Evolutionary conservation across 2,113 vertebrate genomes (phyloP), one percentile per base, ranked within the genome.

Genomic region (Dolichallabes microphthalmus): DNA sequence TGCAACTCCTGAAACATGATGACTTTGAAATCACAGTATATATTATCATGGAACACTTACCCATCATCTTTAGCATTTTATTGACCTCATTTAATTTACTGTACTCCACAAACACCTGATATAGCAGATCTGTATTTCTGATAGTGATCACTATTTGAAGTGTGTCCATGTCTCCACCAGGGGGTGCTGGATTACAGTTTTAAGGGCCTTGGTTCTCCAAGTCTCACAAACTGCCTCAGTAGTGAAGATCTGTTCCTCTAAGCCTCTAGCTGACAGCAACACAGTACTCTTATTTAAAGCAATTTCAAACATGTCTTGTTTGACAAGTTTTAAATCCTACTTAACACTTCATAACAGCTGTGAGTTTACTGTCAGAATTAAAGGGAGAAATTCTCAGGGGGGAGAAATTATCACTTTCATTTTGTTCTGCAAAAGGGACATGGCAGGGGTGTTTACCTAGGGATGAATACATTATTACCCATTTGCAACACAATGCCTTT

Each of bases 291-390:
- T 95, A 94, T 95, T 95, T 95, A 94, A 95, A 95, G 95, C 94
- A 95, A 95, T 95, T 95, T 95, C 94, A 95, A 95, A 95, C 95
- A 95, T 94, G 94, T 95, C 95, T 94, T 95, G 95, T 95, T 93
- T 95, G 95, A 95, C 95, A 95, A 95, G 94, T 95, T 95, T 94
- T 95, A 95, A 95, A 95, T 95, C 94, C 94, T 94, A 93, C 94
- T 95, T 95, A 95, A 95, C 94, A 93, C 94, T 94, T 93, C 93
- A 89, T 95, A 95, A 95, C 94, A 95, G 94, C 94, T 90, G 93
- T 85, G 89, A 94, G 94, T 95, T 95, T 95, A 94, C 94, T 95
- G 95, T 95, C 94, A 94, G 94, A 95, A 95, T 95, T 94, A 95
- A 94, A 95, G 93, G 92, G 93, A 92, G 91, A 87, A 93, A 94